A percentile compares a stretch with the other conserved stretches of the same genome.
These are phyloP conservation scores for Sycobia sp. DNA, from an alignment of 1,140 invertebrate species.

Conservation along the genomic window DNA sequence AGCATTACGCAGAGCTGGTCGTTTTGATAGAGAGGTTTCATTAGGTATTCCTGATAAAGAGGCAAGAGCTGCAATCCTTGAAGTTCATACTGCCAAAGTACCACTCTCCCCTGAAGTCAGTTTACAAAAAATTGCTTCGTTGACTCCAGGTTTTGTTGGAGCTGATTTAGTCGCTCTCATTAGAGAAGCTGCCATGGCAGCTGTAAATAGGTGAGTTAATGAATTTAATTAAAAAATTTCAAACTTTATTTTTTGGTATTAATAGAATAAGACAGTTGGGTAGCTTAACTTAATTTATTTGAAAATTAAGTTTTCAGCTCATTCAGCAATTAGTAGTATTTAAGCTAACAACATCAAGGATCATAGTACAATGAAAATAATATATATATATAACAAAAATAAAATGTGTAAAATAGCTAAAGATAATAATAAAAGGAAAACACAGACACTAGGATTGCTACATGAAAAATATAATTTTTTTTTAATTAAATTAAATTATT, in stretches of 20 bases:
- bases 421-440: too few relatives aligned
- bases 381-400: too few relatives aligned
- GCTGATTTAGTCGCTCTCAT: slow-evolving; percentile 89
- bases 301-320: too few relatives aligned
- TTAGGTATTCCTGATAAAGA: slow-evolving; percentile 90
- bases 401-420: too few relatives aligned
- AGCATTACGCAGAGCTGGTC: slow-evolving; percentile 85
- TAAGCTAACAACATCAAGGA: too few relatives aligned
- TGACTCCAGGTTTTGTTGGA: slow-evolving; percentile 96
- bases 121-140: slow-evolving; percentile 73
- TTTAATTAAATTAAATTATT: too few relatives aligned
- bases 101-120: slow-evolving; percentile 73
- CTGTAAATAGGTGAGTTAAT: slow-evolving; percentile 71
- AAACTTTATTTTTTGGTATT: slow-evolving; percentile 15
- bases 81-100: slow-evolving; percentile 72
- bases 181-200: slow-evolving; percentile 84
- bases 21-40: slow-evolving; percentile 91
- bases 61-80: slow-evolving; percentile 77
- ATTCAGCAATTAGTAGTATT: too few relatives aligned
- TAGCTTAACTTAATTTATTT: too few relatives aligned
- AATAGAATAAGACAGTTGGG: background rate
- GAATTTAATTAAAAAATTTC: background rate
- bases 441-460: too few relatives aligned
- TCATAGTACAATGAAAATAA: too few relatives aligned
- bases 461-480: too few relatives aligned